phyloP scores from a whole-genome alignment of 2,888 invertebrate genomes.

The Omphaloscelis lunosa region DNA sequence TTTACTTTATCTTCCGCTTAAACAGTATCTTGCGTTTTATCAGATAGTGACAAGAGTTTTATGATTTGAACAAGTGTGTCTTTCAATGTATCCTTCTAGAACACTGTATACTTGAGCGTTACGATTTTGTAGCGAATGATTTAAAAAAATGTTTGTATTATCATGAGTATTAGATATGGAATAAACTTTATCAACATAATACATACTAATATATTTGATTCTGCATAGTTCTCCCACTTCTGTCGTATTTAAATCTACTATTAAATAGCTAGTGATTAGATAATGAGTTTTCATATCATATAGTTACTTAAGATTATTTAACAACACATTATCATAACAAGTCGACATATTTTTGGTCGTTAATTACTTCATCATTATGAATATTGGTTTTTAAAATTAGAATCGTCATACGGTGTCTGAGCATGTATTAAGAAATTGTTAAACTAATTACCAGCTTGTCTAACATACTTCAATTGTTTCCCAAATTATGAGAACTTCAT shows the following conservation, averaged over 20 bases:
- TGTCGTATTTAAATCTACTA: background rate
- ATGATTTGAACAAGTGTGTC: conserved; percentile 3
- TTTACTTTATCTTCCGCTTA: background rate
- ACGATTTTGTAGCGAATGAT: too few relatives aligned
- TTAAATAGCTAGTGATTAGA: background rate
- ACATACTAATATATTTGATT: background rate
- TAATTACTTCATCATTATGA: conserved; percentile 26
- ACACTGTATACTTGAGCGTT: background rate
- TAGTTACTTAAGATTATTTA: background rate
- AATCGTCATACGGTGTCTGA: background rate
- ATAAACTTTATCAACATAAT: background rate
- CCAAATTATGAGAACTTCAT: background rate
- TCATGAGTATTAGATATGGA: background rate
- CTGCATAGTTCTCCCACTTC: too few relatives aligned
- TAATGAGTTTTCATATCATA: background rate
- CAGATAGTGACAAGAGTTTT: conserved; percentile 9
- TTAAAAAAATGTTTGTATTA: background rate
- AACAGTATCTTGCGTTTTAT: conserved; percentile 6
- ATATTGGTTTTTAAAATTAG: background rate
- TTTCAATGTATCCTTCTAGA: conserved; percentile 19
- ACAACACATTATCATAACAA: background rate
- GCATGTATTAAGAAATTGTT: background rate
- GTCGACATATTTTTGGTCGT: background rate
- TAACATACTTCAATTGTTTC: background rate
- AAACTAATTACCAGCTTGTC: background rate